phyloP scores from a whole-genome alignment of 1,140 invertebrate species.

The Bombus pyrosoma region DNA sequence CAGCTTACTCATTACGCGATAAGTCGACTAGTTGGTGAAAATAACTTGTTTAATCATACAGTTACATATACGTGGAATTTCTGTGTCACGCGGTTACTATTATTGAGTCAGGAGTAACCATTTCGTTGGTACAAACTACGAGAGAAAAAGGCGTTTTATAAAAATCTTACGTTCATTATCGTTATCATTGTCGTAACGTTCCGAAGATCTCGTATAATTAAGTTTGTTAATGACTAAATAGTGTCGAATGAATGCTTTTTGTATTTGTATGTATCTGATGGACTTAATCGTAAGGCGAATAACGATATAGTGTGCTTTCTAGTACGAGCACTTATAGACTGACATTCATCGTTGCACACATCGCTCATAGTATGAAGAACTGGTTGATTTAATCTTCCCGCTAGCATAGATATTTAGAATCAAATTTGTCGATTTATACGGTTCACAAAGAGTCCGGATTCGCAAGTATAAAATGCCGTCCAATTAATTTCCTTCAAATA shows the following conservation, averaged over 20 bases:
- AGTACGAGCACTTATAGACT: constrained; percentile 49
- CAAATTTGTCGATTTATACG: not conserved
- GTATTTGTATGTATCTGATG: constrained; percentile 12
- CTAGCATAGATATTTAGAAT: not conserved
- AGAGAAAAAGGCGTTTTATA: not conserved
- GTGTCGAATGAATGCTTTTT: constrained; percentile 31
- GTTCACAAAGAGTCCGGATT: not conserved
- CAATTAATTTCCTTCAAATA: constrained; percentile 11
- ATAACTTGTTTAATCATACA: not conserved
- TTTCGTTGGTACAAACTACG: constrained; percentile 7
- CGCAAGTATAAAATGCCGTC: constrained; percentile 26
- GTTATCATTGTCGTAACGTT: constrained; percentile 6
- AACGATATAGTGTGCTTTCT: constrained; percentile 12
- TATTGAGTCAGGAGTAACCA: not conserved
- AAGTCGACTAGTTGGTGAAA: not conserved
- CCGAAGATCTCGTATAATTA: constrained; percentile 61
- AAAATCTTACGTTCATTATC: constrained; percentile 5
- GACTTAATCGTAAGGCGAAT: constrained; percentile 30
- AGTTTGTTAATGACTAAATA: constrained; percentile 32
- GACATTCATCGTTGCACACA: constrained; percentile 24
- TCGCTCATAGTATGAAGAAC: not conserved
- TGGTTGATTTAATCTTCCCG: not conserved
- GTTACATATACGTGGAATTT: no score
- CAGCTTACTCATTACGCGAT: not conserved
- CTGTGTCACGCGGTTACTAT: not conserved